Conservation (phyloP, 2,797 vertebrate species). For the Neomorphus geoffroyi region DNA sequence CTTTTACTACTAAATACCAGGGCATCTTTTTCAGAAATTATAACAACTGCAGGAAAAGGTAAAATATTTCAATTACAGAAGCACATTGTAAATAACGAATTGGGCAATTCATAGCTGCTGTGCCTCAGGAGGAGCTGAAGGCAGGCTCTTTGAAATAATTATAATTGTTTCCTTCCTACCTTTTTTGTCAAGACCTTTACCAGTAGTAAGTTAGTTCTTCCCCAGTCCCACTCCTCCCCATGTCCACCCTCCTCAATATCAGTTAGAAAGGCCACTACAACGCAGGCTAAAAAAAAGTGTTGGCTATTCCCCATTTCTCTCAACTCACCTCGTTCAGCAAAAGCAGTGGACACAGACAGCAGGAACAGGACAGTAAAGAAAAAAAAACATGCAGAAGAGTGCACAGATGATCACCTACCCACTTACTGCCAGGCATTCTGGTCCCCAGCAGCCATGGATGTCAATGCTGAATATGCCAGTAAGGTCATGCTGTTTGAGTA, state of each 20-base stretch:
- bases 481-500: background rate
- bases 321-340: background rate
- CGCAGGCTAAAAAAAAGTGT: background rate
- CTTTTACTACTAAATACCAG: constrained; percentile 24
- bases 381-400: fast-evolving
- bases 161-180: background rate
- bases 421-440: background rate
- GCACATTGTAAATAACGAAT: background rate
- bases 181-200: background rate
- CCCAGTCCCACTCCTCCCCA: background rate
- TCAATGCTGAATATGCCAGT: background rate
- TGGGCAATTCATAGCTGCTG: background rate
- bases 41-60: constrained; percentile 42
- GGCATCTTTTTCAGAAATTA: constrained; percentile 43
- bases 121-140: background rate
- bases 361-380: background rate
- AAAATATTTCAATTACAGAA: constrained; percentile 46
- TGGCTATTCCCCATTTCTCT: background rate
- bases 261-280: background rate
- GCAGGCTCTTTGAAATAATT: background rate
- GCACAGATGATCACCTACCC: too few relatives aligned
- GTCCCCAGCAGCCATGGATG: background rate
- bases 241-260: fast-evolving
- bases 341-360: background rate
- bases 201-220: background rate